Base-by-base conservation (phyloP, 2,797 vertebrate genomes). In the Sebastolobus alascanus region DNA sequence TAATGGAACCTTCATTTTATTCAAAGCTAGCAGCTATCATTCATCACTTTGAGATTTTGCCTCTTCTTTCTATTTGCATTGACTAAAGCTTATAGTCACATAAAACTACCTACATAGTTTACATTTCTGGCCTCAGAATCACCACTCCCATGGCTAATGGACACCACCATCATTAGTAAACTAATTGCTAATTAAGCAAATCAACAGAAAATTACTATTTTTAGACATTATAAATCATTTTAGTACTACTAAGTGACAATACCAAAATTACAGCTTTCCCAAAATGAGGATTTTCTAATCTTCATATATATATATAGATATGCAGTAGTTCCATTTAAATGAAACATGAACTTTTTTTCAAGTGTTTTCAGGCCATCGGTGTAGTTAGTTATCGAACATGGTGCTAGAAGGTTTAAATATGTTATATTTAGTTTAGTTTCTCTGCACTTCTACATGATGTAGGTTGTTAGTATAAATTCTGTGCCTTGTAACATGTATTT, bases 1-100 rank as follows among this genome's bases (percentile, higher is more conserved):
- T 90, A 87, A 92, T 93, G 89, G 76, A 86, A 80, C 54, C 83
- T 80, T 83, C 35, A 20, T 83, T 86, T 70, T 63, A 84, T 87
- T 87, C 61, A 83, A 59, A 67, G 67, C 33, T 20, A 40, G 72
- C 69, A 13, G 68, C 63, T 11, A 27, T 59, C 68, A 58, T 73
- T 84, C 60, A 58, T 52, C 35, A 20, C 58, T 8, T 20, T 64
- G 27, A 73, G 10, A 61, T 54, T 63, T 65, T 43, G 40, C 61
- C 60, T 27, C 50, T 37, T 68, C n/a, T 58, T 60, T 64, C 10
- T 65, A 8, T 72, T 79, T 76, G 20, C 55, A 50, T 56, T 58
- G 11, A 60, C 55, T 50, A 67, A 68, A 73, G 13, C 14, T 67
- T 20, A 55, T 12, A 13, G 38, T 58, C 4, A 59, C 20, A 55